These are phyloP conservation scores for Actinia equina DNA, from an alignment of 64 coral and sea anemone species.

Conservation along the genomic window DNA sequence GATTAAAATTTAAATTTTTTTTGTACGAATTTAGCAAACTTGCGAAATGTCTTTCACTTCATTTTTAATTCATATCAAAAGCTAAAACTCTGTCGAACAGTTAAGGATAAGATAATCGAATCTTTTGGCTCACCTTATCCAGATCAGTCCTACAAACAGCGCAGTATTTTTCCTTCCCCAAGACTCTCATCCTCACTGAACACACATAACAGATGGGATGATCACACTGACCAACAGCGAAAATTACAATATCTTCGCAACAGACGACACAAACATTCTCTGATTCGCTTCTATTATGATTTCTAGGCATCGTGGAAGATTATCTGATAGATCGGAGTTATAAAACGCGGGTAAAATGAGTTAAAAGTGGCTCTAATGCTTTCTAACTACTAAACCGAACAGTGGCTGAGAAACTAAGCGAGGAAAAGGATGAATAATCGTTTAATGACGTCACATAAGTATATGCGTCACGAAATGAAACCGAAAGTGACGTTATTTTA, in stretches of 20 bases:
- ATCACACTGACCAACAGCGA: conserved; percentile 80
- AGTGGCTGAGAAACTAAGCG: background rate
- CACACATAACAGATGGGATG: conserved; percentile 84
- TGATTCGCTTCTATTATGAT: conserved; percentile 65
- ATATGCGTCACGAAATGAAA: background rate
- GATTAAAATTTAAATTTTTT: too few species aligned
- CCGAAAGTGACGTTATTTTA: conserved; percentile 9
- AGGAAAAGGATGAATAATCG: background rate
- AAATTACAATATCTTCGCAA: conserved; percentile 88
- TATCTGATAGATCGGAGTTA: background rate
- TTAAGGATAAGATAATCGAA: background rate
- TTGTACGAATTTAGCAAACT: too few species aligned
- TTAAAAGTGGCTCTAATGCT: background rate
- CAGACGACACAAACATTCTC: conserved; percentile 79
- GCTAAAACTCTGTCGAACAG: background rate
- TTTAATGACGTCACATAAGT: background rate
- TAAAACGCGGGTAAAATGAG: background rate
- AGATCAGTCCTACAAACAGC: conserved; percentile 80
- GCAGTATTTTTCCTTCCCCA: conserved; percentile 86
- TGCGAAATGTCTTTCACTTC: background rate
- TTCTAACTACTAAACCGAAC: background rate
- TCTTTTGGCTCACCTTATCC: conserved; percentile 36
- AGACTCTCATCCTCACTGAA: conserved; percentile 85
- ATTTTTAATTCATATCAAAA: background rate
- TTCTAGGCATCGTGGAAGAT: conserved; percentile 1